Base-by-base conservation (phyloP, 2,797 vertebrate species). In the Manis javanica region DNA sequence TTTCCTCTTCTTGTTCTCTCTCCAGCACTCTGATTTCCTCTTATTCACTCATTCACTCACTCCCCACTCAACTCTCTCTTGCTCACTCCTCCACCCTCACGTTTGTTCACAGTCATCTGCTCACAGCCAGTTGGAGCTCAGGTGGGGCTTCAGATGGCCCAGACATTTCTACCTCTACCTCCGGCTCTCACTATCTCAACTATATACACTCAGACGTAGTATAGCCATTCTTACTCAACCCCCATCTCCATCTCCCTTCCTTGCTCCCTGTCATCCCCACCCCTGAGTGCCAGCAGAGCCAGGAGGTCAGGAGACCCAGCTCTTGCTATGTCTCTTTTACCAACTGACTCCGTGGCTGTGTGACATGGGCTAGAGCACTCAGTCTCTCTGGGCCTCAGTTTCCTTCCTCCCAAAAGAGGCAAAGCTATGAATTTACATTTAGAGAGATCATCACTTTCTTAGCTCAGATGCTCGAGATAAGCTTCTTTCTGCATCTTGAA, bases 351-450 rank as follows among this genome's bases (percentile, higher is more conserved):
- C 11, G 0, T 63, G 68, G 61, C 82, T 96, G 37, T 95, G 91
- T 51, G 89, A 49, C 31, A 0, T 3, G 39, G 53, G 46, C 29
- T 31, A 13, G 68, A 14, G 66, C 46, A 14, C 68, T 91, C 21
- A 81, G 16, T 46, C 23, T 96, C 87, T 92, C 93, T 83, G 72
- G 46, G 49, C 59, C 16, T 89, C 21, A 12, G 19, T 51, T 42
- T 87, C 75, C 88, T 82, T 7, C 14, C 59, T 90, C 39, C 85
- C 24, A 6, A 21, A 24, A 13, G 49, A 94, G 55, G 53, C 61
- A 14, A 57, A 51, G 75, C 42, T 37, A 9, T 59, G 9, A 2
- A 24, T 61, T 59, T 78, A 31, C 15, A 1, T 42, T 59, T 21
- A 53, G 75, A 69, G 69, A 81, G 72, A 42, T 12, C 63, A 3